phyloP scores from a whole-genome alignment of 2,113 vertebrate species.

The Jaculus jaculus region DNA sequence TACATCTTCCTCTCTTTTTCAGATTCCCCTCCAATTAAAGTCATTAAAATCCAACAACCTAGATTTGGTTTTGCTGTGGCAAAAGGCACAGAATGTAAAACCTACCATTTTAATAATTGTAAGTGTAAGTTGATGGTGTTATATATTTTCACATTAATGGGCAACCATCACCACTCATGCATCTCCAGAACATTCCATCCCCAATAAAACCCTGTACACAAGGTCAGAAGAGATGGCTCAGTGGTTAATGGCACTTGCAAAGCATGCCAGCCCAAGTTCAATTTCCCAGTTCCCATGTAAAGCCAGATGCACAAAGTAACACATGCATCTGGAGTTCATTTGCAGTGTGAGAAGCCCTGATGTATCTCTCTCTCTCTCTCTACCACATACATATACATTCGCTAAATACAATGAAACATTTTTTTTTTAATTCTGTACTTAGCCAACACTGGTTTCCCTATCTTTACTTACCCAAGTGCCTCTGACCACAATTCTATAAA shows the following conservation, averaged over 20 bases:
- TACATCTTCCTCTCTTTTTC: neutral
- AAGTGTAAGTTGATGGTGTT: neutral
- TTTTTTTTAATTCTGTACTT: neutral
- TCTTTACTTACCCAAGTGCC: neutral
- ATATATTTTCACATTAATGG: neutral
- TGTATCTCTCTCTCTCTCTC: no score
- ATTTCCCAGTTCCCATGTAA: no score
- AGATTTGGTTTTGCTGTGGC: neutral
- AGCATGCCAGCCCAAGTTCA: no score
- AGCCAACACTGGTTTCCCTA: neutral
- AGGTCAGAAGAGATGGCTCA: no score
- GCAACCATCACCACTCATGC: fast-evolving
- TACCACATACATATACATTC: no score
- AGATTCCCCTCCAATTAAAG: neutral
- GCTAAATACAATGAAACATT: no score
- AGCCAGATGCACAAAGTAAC: no score
- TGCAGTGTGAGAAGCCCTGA: no score
- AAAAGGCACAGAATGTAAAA: neutral
- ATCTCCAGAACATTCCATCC: neutral
- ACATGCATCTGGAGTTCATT: no score
- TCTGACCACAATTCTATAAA: neutral
- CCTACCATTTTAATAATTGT: neutral
- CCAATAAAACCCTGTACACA: neutral
- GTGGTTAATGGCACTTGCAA: no score
- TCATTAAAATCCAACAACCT: neutral